A percentile compares a stretch with the other conserved stretches of the same genome.
These are phyloP conservation scores for Drosophila aff. DNA, from an alignment of 1,140 invertebrate genomes.

Conservation along the genomic window DNA sequence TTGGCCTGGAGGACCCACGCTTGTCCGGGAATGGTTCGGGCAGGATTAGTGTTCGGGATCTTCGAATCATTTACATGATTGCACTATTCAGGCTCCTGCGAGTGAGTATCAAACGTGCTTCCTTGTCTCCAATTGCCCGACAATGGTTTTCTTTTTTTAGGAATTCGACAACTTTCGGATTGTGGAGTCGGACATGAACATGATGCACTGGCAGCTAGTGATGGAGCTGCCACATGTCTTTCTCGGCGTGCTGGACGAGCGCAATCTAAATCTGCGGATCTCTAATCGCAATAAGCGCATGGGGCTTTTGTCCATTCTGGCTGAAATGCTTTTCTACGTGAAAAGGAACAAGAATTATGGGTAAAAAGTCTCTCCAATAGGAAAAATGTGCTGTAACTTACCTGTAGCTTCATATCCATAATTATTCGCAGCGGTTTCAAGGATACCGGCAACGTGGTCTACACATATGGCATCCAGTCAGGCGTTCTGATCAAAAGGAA, in stretches of 20 bases:
- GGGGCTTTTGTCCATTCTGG: conserved; percentile 16
- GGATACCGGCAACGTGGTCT: conserved; percentile 14
- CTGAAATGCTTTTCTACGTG: conserved; percentile 38
- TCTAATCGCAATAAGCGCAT: conserved; percentile 5
- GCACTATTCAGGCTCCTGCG: conserved; percentile 32
- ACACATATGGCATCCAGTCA: conserved; percentile 13
- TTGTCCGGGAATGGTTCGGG: too few relatives aligned
- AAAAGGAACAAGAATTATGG: background rate
- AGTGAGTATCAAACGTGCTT: conserved; percentile 5
- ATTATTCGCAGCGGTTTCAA: conserved; percentile 2
- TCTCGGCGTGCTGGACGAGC: background rate
- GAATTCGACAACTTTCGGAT: conserved; percentile 20
- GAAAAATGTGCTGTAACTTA: background rate
- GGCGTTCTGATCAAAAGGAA: background rate
- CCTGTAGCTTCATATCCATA: background rate
- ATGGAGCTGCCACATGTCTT: conserved; percentile 16
- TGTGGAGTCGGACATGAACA: background rate
- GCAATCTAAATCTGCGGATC: background rate
- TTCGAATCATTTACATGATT: conserved; percentile 24
- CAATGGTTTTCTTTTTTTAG: background rate
- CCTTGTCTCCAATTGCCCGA: background rate
- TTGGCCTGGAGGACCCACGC: background rate
- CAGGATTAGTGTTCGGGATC: background rate
- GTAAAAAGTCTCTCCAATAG: conserved; percentile 3
- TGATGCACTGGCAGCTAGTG: conserved; percentile 33